Conservation (phyloP, 37 sponge, comb jelly and placozoan genomes). For the Cliona cf. orientalis region DNA sequence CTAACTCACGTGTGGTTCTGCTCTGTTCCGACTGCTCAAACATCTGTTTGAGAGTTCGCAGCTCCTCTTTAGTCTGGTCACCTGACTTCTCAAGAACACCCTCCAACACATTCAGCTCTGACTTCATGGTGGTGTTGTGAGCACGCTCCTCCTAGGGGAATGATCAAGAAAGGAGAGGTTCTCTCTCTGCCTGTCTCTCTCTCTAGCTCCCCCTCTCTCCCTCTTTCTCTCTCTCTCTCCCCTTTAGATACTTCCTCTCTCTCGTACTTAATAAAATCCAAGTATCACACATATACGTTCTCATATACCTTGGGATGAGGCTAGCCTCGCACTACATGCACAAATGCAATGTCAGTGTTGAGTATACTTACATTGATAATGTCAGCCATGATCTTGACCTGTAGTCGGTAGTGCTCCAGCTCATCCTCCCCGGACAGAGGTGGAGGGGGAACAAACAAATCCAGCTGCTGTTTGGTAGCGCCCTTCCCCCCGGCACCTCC, state of each 20-base stretch:
- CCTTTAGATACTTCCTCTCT: too few species aligned
- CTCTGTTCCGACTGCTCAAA: conserved; percentile 81
- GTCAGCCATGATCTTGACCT: conserved; percentile 34
- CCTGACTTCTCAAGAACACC: conserved; percentile 20
- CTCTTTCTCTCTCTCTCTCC: too few species aligned
- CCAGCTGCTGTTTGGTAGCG: neutral
- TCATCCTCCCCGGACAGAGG: conserved; percentile 38
- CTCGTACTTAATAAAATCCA: too few species aligned
- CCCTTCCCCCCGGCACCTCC: neutral
- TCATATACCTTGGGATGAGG: too few species aligned
- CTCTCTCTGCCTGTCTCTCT: neutral
- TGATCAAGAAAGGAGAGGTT: neutral
- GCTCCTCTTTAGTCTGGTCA: conserved; percentile 53
- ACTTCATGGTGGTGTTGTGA: conserved; percentile 5
- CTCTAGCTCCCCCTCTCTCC: too few species aligned
- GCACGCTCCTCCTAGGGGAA: conserved; percentile 47
- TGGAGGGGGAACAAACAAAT: conserved; percentile 5
- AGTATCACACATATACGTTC: too few species aligned
- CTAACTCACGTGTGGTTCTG: conserved; percentile 55
- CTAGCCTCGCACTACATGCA: too few species aligned
- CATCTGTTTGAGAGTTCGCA: conserved; percentile 64
- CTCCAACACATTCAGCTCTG: conserved; percentile 33
- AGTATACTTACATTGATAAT: conserved; percentile 37
- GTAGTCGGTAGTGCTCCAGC: conserved; percentile 30
- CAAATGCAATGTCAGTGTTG: too few species aligned